These are phyloP conservation scores for Piezodorus guildinii DNA, from an alignment of 1,140 invertebrate species.

Conservation along the genomic window DNA sequence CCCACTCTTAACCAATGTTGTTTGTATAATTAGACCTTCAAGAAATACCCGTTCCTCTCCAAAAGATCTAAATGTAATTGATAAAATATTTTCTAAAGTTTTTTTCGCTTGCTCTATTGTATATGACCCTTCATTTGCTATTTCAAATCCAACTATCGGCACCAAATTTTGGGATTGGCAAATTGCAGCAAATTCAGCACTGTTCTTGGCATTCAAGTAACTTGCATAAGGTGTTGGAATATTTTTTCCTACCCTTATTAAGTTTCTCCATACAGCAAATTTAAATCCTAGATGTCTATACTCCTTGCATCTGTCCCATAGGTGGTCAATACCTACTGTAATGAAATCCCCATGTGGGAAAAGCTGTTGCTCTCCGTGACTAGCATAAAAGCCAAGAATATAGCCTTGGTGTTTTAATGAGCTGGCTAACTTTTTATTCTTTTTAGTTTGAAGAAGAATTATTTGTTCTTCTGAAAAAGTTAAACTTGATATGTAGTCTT, in stretches of 20 bases:
- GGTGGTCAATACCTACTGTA: not conserved
- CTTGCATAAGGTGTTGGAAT: not conserved
- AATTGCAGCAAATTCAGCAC: not conserved
- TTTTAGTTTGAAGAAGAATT: not conserved
- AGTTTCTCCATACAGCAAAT: not conserved
- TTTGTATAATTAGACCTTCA: not conserved
- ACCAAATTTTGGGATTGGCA: not conserved
- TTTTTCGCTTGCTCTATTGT: not conserved
- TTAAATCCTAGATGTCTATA: not conserved
- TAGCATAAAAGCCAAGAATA: not conserved
- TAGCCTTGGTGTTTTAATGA: not conserved
- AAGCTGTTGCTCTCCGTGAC: not conserved
- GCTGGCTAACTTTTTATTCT: not conserved
- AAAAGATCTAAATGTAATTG: not conserved
- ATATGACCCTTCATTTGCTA: not conserved
- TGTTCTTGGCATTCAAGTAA: not conserved
- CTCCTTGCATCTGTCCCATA: not conserved
- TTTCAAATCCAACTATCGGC: not conserved
- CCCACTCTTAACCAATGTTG: not conserved
- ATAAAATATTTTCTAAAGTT: not conserved
- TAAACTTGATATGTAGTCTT: not conserved
- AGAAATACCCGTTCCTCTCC: not conserved
- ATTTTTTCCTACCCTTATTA: not conserved
- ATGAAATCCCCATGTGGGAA: not conserved
- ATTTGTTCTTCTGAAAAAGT: not conserved